phyloP scores from a whole-genome alignment of 2,113 vertebrate species.

The Pongo pygmaeus region DNA sequence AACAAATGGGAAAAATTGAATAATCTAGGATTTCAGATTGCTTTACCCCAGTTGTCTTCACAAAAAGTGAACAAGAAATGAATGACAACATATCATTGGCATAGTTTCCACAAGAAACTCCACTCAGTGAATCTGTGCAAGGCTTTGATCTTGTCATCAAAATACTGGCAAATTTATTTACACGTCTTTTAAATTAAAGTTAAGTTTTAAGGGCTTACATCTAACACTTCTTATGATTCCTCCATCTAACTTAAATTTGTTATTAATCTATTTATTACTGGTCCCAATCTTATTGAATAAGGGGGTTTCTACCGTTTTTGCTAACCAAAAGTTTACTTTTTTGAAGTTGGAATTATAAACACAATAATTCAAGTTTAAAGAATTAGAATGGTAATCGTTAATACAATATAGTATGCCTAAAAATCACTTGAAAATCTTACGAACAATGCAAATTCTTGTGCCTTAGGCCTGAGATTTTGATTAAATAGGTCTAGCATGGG shows the following conservation, averaged over 20 bases:
- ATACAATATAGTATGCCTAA: too few species aligned
- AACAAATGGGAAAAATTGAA: neutral
- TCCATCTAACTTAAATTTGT: neutral
- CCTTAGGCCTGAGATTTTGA: neutral
- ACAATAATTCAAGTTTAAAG: neutral
- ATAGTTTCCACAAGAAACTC: neutral
- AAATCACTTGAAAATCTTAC: too few species aligned
- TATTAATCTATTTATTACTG: neutral
- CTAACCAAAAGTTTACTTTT: neutral
- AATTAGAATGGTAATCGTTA: too few species aligned
- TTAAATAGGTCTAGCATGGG: neutral
- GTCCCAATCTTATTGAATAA: neutral
- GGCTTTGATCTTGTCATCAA: neutral
- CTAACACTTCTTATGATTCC: too few species aligned
- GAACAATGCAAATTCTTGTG: too few species aligned
- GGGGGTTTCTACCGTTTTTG: neutral
- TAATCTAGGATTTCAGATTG: neutral
- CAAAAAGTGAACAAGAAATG: neutral
- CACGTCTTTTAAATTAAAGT: neutral
- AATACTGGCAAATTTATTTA: neutral
- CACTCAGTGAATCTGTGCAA: neutral
- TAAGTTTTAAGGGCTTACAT: too few species aligned
- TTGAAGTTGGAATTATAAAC: neutral
- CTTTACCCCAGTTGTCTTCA: neutral
- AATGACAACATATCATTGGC: neutral